phyloP scores from a whole-genome alignment of 2,797 vertebrate species.

The Gymnopithys bicolor region DNA sequence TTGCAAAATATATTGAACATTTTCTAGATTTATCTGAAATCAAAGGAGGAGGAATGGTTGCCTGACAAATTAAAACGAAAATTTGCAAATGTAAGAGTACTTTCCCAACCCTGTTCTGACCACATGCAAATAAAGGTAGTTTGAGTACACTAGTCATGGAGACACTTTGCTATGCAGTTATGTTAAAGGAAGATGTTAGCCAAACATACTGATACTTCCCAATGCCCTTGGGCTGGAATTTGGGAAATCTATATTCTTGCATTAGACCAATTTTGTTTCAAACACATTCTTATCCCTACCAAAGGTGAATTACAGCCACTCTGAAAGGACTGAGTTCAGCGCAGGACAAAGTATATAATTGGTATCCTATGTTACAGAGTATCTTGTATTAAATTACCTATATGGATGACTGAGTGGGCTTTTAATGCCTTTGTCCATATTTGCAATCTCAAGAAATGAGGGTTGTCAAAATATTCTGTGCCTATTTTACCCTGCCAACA shows the following conservation, averaged over 20 bases:
- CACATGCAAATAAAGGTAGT: background rate
- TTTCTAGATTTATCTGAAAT: background rate
- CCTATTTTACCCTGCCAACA: background rate
- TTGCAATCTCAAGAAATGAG: background rate
- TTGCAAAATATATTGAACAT: background rate
- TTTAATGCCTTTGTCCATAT: background rate
- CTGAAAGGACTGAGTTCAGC: background rate
- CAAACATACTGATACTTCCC: background rate
- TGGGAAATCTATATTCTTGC: background rate
- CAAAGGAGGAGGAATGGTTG: background rate
- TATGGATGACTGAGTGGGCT: background rate
- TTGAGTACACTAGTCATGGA: background rate
- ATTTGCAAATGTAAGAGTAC: background rate
- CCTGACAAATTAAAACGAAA: background rate
- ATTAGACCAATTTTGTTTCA: background rate
- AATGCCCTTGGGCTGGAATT: background rate
- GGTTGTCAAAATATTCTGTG: background rate
- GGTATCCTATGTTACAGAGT: background rate
- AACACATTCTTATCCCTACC: fast-evolving
- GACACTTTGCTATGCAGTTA: background rate
- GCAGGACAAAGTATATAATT: background rate
- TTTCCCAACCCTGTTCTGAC: background rate
- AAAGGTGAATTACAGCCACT: background rate
- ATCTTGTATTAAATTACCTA: background rate
- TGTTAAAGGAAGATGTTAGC: background rate